Base-by-base conservation (phyloP, 2,113 vertebrate genomes). In the Ceuthmochares aereus region DNA sequence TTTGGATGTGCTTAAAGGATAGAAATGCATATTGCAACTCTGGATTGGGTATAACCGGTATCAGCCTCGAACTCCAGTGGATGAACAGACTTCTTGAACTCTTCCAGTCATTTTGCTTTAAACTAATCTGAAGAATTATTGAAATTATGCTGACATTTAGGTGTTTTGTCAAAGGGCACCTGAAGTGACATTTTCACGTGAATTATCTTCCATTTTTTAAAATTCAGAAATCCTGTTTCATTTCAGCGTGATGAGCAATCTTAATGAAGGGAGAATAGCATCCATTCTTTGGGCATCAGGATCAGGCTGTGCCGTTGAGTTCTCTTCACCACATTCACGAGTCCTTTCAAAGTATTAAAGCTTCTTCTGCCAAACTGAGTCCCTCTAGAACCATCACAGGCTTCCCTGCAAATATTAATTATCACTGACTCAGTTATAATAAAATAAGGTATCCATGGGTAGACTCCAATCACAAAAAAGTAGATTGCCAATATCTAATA, bases 161-260 rank as follows among this genome's bases (percentile, higher is more conserved):
- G 3, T 68, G 29, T 37, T 16, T 43, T 2, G 1, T 51, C 30
- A n/a, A 27, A 63, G 18, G 25, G 20, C 21, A 14, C 9, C 15
- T 47, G 14, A 82, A 60, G 14, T 25, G 11, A 37, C 11, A 12
- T 37, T 49, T 21, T 20, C 15, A 20, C 0, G 0, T 45, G 13
- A 30, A 40, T 55, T 72, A 49, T 75, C 58, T 15, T 63, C 7
- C 4, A 0, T 12, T 19, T 72, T 43, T 67, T 22, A 10, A 54
- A 62, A 55, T 32, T 29, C 22, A 56, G 18, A 36, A 73, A 69
- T 56, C 12, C 6, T 16, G 16, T 59, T 85, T 52, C 3, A 36
- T 91, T 87, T 30, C 25, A 52, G 36, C 12, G 8, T 54, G 26
- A 22, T 18, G 25, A 25, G 30, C 23, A 27, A 19, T n/a, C 10